phyloP scores from a whole-genome alignment of 1,140 invertebrate species.

The Brachionus rotundiformis region DNA sequence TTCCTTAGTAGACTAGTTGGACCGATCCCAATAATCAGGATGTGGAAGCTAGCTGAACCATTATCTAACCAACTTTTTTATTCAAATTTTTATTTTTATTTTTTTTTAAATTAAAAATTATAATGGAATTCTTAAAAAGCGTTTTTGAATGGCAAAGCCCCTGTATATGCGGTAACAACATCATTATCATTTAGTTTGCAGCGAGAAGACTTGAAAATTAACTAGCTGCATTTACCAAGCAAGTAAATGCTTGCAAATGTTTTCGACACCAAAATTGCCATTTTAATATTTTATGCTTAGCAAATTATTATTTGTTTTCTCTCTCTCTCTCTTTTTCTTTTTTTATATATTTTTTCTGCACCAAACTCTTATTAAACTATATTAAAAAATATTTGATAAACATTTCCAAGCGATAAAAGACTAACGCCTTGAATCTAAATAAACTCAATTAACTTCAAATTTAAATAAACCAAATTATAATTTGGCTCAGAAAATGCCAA shows the following conservation, averaged over 20 bases:
- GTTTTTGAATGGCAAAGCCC: background rate
- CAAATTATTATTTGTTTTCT: conserved; percentile 22
- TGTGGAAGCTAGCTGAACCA: background rate
- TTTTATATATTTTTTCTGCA: background rate
- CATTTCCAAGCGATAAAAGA: background rate
- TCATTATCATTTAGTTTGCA: background rate
- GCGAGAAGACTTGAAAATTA: conserved; percentile 29
- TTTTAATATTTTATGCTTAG: conserved; percentile 31
- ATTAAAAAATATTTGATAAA: background rate
- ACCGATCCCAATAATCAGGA: background rate
- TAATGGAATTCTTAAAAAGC: background rate
- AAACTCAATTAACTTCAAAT: background rate
- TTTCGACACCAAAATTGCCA: conserved; percentile 21
- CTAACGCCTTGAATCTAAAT: background rate
- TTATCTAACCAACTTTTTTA: no score
- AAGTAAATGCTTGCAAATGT: conserved; percentile 22
- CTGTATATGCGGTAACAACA: background rate
- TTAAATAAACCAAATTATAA: background rate
- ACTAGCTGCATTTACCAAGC: background rate
- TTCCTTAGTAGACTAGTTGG: background rate
- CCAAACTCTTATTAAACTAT: background rate
- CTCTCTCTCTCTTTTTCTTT: background rate
- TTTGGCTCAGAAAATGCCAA: background rate
- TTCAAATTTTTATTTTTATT: background rate
- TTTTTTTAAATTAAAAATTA: background rate